A percentile compares a stretch with the other conserved stretches of the same genome.
These are phyloP conservation scores for Cyrtodaria siliqua DNA, from an alignment of 2,888 invertebrate species.

Conservation along the genomic window DNA sequence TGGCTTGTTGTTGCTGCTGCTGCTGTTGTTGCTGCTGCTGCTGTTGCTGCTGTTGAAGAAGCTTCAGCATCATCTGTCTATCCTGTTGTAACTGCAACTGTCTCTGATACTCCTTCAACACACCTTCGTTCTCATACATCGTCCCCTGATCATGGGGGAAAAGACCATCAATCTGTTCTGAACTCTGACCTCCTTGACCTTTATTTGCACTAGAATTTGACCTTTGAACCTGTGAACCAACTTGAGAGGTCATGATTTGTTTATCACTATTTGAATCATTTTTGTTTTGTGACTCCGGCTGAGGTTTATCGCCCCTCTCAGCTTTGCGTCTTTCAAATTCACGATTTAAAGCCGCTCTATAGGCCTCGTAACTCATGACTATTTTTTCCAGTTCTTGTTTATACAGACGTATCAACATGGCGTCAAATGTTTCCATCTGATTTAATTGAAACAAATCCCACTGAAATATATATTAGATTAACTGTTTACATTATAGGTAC, in stretches of 20 bases:
- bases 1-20: constrained; percentile 60
- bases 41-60: constrained; percentile 60
- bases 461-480: too few species aligned
- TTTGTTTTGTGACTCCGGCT: constrained; percentile 28
- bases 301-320: constrained; percentile 49
- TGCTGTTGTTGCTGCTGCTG: constrained; percentile 66
- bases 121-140: constrained; percentile 61
- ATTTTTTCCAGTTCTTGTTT: constrained; percentile 98
- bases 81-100: constrained; percentile 58
- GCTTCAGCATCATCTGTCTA: constrained; percentile 58
- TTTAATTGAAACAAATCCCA: constrained; percentile 98
- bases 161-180: constrained; percentile 28
- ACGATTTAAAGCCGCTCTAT: constrained; percentile 87
- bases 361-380: constrained; percentile 97
- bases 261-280: constrained; percentile 26
- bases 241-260: constrained; percentile 15
- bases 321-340: constrained; percentile 76
- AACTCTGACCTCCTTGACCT: constrained; percentile 27
- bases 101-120: constrained; percentile 54
- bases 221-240: constrained; percentile 47
- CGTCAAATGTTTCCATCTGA: constrained; percentile 97
- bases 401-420: constrained; percentile 97
- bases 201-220: constrained; percentile 55
- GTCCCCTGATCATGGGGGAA: constrained; percentile 63
- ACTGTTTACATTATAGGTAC: too few species aligned